A percentile compares a stretch with the other conserved stretches of the same genome.
Conservation (phyloP, 2,797 vertebrate species). For the Paedocypris micromegethes region DNA sequence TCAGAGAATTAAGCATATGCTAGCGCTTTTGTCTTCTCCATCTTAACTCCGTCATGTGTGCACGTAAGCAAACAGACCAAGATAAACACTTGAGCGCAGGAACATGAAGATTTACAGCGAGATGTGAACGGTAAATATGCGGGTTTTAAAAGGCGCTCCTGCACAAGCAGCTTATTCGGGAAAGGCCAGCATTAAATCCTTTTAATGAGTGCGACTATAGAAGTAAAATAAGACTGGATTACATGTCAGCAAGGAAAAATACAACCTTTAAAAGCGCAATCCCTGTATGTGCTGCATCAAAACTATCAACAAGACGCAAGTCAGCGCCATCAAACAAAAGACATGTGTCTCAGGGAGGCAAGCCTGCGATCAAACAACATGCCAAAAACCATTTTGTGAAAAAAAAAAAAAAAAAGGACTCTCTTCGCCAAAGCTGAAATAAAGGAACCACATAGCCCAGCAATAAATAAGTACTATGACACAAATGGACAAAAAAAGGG, state of each 20-base stretch:
- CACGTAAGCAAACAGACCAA: conserved; percentile 23
- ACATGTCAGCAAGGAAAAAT: conserved; percentile 39
- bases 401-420: neutral
- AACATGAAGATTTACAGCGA: conserved; percentile 36
- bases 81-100: conserved; percentile 20
- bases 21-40: conserved; percentile 11
- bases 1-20: neutral
- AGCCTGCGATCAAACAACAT: conserved; percentile 16
- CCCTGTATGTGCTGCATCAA: conserved; percentile 16
- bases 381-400: conserved; percentile 3
- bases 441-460: neutral
- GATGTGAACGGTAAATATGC: conserved; percentile 45
- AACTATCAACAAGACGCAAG: conserved; percentile 16
- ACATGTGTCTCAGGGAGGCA: neutral
- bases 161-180: conserved; percentile 43
- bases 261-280: conserved; percentile 30
- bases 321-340: neutral
- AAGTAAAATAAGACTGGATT: conserved; percentile 47
- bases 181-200: conserved; percentile 45
- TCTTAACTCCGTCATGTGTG: conserved; percentile 24
- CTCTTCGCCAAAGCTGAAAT: conserved; percentile 1
- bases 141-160: conserved; percentile 30
- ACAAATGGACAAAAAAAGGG: conserved; percentile 17
- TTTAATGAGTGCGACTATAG: conserved; percentile 46
- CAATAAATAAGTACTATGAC: conserved; percentile 11